A percentile compares a stretch with the other conserved stretches of the same genome.
phyloP scores from a whole-genome alignment of 2,113 vertebrate species.

The Trichomycterus rosablanca region DNA sequence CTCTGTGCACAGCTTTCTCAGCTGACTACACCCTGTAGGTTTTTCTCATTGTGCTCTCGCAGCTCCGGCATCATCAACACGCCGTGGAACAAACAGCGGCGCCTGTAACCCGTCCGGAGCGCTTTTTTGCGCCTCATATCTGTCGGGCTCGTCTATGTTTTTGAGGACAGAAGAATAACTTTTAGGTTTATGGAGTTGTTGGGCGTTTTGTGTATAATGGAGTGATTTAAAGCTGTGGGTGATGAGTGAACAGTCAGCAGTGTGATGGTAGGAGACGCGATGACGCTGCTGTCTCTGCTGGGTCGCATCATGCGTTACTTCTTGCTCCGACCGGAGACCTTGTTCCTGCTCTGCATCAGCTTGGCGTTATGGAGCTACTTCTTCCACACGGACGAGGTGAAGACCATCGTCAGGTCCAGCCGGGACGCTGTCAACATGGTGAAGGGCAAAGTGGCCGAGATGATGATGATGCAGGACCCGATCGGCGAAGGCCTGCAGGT shows the following conservation, averaged over 20 bases:
- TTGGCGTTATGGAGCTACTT: constrained; percentile 98
- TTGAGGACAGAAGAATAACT: not conserved
- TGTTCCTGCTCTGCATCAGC: constrained; percentile 96
- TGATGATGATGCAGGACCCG: constrained; percentile 88
- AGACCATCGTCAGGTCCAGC: constrained; percentile 98
- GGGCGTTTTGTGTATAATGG: not conserved
- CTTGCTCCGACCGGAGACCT: constrained; percentile 96
- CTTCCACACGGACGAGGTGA: constrained; percentile 99
- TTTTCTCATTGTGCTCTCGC: too few relatives aligned
- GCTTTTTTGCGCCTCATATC: too few relatives aligned
- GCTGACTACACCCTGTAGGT: too few relatives aligned
- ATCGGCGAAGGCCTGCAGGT: constrained; percentile 87
- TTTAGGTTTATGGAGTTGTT: not conserved
- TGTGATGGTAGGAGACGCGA: constrained; percentile 97
- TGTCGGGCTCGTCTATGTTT: not conserved
- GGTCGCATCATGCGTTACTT: constrained; percentile 99
- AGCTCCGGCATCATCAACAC: too few relatives aligned
- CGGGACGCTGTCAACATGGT: constrained; percentile 98
- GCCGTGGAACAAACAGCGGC: too few relatives aligned
- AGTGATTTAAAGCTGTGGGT: constrained; percentile 29
- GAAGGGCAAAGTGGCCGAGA: constrained; percentile 98
- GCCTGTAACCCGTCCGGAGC: too few relatives aligned
- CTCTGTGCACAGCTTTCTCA: too few relatives aligned
- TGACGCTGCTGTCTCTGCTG: constrained; percentile 98
- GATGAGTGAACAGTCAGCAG: constrained; percentile 33